A percentile compares a stretch with the other conserved stretches of the same genome.
These are phyloP conservation scores for Heterochromis multidens DNA, from an alignment of 2,113 vertebrate species.

Conservation along the genomic window DNA sequence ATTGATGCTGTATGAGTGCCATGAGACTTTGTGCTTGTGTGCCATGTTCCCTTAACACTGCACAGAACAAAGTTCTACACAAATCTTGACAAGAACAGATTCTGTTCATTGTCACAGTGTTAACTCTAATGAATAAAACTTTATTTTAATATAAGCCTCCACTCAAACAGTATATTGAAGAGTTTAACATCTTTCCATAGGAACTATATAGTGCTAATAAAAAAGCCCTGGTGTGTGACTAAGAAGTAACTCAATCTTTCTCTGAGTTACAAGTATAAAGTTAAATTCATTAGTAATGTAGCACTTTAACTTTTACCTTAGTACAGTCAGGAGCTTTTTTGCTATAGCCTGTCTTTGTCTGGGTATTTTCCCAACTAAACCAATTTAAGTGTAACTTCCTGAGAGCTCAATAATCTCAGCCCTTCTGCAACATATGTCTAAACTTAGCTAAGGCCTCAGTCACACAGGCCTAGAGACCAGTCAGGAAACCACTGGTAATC, in stretches of 20 bases:
- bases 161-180: neutral
- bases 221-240: neutral
- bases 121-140: neutral
- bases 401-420: neutral
- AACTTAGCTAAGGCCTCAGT: neutral
- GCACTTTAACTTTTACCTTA: neutral
- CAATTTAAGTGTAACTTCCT: too few relatives aligned
- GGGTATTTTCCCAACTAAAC: neutral
- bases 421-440: neutral
- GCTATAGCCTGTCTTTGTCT: neutral
- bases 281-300: neutral
- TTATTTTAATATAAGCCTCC: neutral
- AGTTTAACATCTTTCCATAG: neutral
- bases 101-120: neutral
- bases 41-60: slow-evolving; percentile 25
- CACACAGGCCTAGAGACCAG: neutral
- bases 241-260: neutral
- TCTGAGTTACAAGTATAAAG: neutral
- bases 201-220: neutral
- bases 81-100: slow-evolving; percentile 17
- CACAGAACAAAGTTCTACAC: slow-evolving; percentile 17
- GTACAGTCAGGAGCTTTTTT: neutral
- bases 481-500: neutral
- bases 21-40: slow-evolving; percentile 38
- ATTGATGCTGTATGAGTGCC: slow-evolving; percentile 44